Evolutionary conservation across 2,888 invertebrate genomes (phyloP).

Genomic region (Cephus pygmeus): DNA sequence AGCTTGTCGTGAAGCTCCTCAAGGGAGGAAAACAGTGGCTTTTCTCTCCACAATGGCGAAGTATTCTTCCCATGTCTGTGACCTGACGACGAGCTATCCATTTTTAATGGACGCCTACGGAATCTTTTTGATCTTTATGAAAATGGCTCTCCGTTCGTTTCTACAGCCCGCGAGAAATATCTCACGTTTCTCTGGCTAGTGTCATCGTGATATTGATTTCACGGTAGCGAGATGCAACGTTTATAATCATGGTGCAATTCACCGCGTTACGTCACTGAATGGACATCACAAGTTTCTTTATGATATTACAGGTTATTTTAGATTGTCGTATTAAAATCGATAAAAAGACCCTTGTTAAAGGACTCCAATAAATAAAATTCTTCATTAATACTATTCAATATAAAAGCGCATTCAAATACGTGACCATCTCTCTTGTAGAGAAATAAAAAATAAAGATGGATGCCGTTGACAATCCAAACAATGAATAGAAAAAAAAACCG

Average conservation of each 20-base stretch:
- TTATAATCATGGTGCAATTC: not conserved
- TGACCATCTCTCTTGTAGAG: not conserved
- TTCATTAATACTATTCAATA: not conserved
- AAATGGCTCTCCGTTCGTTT: not conserved
- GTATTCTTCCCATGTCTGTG: conserved; percentile 31
- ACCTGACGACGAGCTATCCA: conserved; percentile 34
- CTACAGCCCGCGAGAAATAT: not conserved
- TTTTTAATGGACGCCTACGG: conserved; percentile 18
- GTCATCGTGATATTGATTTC: not conserved
- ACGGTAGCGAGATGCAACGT: not conserved
- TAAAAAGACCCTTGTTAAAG: not conserved
- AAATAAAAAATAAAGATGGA: not conserved
- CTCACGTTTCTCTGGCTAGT: not conserved
- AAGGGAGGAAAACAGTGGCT: conserved; percentile 58
- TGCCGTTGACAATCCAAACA: not conserved
- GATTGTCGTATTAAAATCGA: not conserved
- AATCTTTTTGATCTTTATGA: not conserved
- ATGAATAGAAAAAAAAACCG: not conserved
- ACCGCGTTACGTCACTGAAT: not conserved
- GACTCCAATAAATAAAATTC: not conserved
- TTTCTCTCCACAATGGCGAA: conserved; percentile 26
- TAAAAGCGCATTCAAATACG: no score
- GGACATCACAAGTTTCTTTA: not conserved
- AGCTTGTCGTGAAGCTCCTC: conserved; percentile 61
- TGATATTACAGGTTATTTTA: not conserved